A percentile compares a stretch with the other conserved stretches of the same genome.
phyloP scores from a whole-genome alignment of 2,888 invertebrate species.

The Cheilosia vernalis region DNA sequence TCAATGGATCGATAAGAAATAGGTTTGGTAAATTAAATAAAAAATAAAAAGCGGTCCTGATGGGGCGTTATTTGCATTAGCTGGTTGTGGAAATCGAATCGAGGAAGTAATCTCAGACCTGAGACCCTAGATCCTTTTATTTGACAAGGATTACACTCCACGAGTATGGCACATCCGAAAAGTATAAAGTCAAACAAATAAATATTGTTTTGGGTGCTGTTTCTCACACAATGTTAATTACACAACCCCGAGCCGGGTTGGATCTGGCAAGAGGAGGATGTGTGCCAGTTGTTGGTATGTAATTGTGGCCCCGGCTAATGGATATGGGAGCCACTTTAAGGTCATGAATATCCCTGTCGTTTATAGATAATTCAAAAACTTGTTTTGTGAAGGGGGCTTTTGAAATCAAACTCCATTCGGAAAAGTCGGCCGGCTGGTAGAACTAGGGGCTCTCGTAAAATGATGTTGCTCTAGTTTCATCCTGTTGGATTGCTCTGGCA shows the following conservation, averaged over 20 bases:
- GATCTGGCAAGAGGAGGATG: not conserved
- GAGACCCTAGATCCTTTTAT: constrained; percentile 29
- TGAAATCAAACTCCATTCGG: constrained; percentile 54
- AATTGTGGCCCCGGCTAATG: constrained; percentile 57
- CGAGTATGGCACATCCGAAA: not conserved
- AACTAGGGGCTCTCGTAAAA: constrained; percentile 24
- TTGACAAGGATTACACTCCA: not conserved
- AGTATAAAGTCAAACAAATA: constrained; percentile 48
- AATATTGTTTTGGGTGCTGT: constrained; percentile 23
- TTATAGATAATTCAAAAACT: constrained; percentile 62
- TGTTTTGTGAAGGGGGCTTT: constrained; percentile 44
- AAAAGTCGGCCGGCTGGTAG: constrained; percentile 16
- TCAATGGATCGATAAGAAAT: constrained; percentile 11
- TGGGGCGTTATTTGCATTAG: not conserved
- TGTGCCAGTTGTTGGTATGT: constrained; percentile 34
- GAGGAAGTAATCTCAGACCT: not conserved
- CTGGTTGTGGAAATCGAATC: constrained; percentile 11
- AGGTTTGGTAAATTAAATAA: constrained; percentile 32
- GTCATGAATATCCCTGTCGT: constrained; percentile 53
- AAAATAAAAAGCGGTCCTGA: constrained; percentile 11
- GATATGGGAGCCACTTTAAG: constrained; percentile 55
- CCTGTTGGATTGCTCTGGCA: constrained; percentile 51
- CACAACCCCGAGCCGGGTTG: constrained; percentile 7
- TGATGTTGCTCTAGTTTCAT: constrained; percentile 59
- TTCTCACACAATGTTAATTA: constrained; percentile 36